Percentiles rank a stretch among this genome's conserved stretches.
These are phyloP conservation scores for Eurypyga helias DNA, from an alignment of 2,113 vertebrate species.

Conservation along the genomic window DNA sequence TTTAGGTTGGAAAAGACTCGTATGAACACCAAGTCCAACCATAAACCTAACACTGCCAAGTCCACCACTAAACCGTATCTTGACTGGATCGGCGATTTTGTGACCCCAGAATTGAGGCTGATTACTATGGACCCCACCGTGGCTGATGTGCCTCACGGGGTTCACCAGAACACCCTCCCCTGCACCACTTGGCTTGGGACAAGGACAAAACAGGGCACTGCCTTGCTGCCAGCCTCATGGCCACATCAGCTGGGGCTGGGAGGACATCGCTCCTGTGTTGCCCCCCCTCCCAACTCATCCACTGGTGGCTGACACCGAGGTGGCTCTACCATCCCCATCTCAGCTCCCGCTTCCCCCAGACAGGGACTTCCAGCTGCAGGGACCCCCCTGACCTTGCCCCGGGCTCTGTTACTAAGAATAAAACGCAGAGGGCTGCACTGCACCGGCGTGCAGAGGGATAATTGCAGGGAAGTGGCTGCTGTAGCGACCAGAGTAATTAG, in stretches of 20 bases:
- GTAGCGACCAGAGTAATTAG: constrained; percentile 38
- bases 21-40: not conserved
- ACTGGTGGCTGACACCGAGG: fast-evolving
- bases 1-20: not conserved
- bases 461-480: constrained; percentile 51
- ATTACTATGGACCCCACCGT: fast-evolving
- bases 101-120: not conserved
- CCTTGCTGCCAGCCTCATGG: not conserved
- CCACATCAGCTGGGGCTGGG: fast-evolving
- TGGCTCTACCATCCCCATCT: not conserved
- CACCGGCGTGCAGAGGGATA: constrained; percentile 1
- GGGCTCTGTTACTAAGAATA: constrained; percentile 54
- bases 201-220: not conserved
- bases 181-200: not conserved
- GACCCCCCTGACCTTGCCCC: not conserved
- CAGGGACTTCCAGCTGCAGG: not conserved
- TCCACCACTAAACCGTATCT: not conserved
- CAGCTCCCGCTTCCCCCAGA: not conserved
- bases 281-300: fast-evolving
- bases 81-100: not conserved
- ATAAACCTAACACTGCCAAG: fast-evolving
- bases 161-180: not conserved
- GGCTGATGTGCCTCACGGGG: fast-evolving
- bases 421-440: not conserved
- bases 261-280: fast-evolving